A percentile compares a stretch with the other conserved stretches of the same genome.
Evolutionary conservation across 2,888 invertebrate species (phyloP).

Genomic region (Zaprionus obscuricornis): DNA sequence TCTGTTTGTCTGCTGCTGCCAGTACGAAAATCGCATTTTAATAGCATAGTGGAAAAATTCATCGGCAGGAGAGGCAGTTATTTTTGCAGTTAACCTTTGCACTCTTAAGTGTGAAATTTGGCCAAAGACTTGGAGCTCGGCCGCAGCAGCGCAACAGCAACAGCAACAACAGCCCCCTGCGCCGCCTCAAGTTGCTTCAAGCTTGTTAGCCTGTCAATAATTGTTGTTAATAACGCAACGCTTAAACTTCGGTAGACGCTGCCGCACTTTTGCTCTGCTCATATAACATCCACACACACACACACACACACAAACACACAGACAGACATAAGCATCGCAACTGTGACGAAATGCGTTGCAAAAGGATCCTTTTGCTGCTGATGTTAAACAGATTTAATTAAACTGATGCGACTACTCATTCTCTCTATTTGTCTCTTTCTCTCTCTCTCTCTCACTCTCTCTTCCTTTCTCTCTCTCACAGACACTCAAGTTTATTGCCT

Average conservation of each 20-base stretch:
- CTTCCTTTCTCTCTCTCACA: no score
- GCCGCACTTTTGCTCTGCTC: conserved; percentile 31
- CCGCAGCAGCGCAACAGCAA: not conserved
- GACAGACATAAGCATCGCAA: not conserved
- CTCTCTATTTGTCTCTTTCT: no score
- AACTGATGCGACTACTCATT: conserved; percentile 44
- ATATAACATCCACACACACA: not conserved
- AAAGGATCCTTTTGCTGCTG: conserved; percentile 46
- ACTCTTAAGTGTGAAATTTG: conserved; percentile 77
- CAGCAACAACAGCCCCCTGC: not conserved
- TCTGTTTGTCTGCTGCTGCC: conserved; percentile 13
- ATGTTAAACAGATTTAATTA: conserved; percentile 65
- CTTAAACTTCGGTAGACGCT: conserved; percentile 49
- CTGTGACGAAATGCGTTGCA: conserved; percentile 9
- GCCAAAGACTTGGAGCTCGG: conserved; percentile 25
- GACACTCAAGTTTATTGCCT: no score
- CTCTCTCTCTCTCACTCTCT: no score
- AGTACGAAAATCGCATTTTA: conserved; percentile 60
- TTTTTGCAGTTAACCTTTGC: conserved; percentile 70
- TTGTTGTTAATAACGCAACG: conserved; percentile 70
- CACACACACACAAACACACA: not conserved
- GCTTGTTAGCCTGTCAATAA: conserved; percentile 64
- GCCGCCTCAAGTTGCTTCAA: no score
- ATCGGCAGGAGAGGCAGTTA: conserved; percentile 44
- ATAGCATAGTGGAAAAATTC: conserved; percentile 40